Evolutionary conservation across 2,797 vertebrate species (phyloP).

Genomic region (Pipistrellus nathusii): DNA sequence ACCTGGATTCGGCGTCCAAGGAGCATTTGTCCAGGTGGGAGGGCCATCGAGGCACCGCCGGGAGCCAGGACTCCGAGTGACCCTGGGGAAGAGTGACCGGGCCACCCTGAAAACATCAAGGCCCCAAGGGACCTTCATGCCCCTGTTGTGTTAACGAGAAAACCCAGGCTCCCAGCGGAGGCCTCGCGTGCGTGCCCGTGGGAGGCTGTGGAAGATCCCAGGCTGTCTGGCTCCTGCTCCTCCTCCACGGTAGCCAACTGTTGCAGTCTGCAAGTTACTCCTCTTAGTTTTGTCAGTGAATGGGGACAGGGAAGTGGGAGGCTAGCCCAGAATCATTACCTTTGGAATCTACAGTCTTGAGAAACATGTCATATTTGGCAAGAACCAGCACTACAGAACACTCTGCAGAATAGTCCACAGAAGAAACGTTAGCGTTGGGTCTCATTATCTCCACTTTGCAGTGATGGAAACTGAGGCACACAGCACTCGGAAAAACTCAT

Average conservation of each 20-base stretch:
- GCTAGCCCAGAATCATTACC: background rate
- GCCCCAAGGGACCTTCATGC: background rate
- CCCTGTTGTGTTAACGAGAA: background rate
- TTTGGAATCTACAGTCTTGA: background rate
- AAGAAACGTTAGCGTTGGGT: background rate
- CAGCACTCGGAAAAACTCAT: too few species aligned
- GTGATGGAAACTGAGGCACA: background rate
- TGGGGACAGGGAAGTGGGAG: background rate
- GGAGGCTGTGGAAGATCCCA: background rate
- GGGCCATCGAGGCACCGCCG: too few species aligned
- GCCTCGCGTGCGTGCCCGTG: rapidly evolving
- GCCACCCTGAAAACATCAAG: background rate
- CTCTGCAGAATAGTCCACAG: background rate
- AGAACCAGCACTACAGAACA: too few species aligned
- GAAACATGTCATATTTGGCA: background rate
- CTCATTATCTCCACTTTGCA: background rate
- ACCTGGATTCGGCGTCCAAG: background rate
- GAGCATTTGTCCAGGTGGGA: background rate
- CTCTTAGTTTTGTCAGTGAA: background rate
- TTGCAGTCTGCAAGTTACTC: too few species aligned
- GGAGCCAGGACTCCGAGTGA: background rate
- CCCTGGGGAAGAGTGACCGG: rapidly evolving
- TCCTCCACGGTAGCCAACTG: rapidly evolving
- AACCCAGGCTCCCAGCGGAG: background rate
- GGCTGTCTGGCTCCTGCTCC: background rate